phyloP scores from a whole-genome alignment of 92 coral and sea anemone genomes.

The Desmophyllum pertusum region DNA sequence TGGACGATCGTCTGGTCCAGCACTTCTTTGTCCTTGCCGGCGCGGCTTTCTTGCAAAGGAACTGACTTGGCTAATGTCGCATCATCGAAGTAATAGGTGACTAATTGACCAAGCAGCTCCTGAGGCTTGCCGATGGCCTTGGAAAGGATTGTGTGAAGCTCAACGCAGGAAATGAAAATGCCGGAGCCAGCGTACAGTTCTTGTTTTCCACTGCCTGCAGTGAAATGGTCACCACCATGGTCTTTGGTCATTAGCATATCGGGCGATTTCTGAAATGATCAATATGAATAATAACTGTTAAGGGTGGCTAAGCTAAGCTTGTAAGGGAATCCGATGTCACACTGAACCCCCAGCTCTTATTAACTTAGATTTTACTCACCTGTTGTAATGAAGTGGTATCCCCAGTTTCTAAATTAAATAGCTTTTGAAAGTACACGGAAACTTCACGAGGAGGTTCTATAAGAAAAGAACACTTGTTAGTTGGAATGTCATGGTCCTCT shows the following conservation, averaged over 20 bases:
- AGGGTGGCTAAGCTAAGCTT: too few species aligned
- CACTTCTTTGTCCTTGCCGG: slow-evolving; percentile 21
- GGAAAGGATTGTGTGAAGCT: slow-evolving; percentile 21
- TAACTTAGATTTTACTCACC: slow-evolving; percentile 2
- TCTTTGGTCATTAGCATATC: not conserved
- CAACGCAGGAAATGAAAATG: slow-evolving; percentile 21
- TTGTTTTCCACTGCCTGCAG: slow-evolving; percentile 28
- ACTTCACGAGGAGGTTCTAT: slow-evolving; percentile 22
- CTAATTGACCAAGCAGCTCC: slow-evolving; percentile 27
- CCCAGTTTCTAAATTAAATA: slow-evolving; percentile 11
- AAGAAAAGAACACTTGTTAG: slow-evolving; percentile 15
- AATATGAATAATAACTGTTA: not conserved
- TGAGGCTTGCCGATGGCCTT: slow-evolving; percentile 24
- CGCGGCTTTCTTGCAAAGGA: slow-evolving; percentile 33
- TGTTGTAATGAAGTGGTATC: slow-evolving; percentile 15
- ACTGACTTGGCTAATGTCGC: slow-evolving; percentile 46
- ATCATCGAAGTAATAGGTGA: slow-evolving; percentile 21
- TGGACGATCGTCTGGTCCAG: slow-evolving; percentile 28
- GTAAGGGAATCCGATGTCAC: too few species aligned
- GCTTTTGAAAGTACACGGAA: slow-evolving; percentile 5
- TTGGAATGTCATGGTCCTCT: not conserved
- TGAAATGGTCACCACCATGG: slow-evolving; percentile 12
- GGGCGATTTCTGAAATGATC: not conserved
- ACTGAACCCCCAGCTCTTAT: not conserved
- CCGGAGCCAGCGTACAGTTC: slow-evolving; percentile 47